Conservation (phyloP, 2,888 invertebrate genomes). For the Panzeria rudis region DNA sequence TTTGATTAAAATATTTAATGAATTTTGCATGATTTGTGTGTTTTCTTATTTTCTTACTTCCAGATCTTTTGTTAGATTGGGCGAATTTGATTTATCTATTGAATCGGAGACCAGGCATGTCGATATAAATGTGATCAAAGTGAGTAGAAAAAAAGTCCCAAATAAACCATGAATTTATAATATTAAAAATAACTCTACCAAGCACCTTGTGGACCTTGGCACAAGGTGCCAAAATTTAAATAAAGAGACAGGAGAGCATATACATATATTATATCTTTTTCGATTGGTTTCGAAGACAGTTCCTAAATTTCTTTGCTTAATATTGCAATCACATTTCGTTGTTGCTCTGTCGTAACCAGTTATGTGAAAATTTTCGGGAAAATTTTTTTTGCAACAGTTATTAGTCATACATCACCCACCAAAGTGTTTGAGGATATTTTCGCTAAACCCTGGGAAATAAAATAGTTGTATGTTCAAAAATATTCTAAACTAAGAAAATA, state of each 20-base stretch:
- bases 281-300: not conserved
- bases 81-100: conserved; percentile 88
- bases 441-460: too few relatives aligned
- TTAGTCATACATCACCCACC: too few relatives aligned
- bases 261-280: too few relatives aligned
- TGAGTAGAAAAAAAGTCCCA: conserved; percentile 73
- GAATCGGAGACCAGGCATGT: conserved; percentile 85
- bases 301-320: not conserved
- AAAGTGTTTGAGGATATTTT: too few relatives aligned
- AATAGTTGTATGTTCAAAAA: too few relatives aligned
- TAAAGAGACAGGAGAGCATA: too few relatives aligned
- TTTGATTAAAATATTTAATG: conserved; percentile 22
- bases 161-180: not conserved
- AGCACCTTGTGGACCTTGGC: not conserved
- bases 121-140: conserved; percentile 85
- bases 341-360: too few relatives aligned
- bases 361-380: not conserved
- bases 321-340: too few relatives aligned
- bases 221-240: not conserved
- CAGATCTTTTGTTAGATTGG: conserved; percentile 88
- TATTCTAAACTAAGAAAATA: too few relatives aligned
- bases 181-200: not conserved
- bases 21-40: not conserved
- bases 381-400: too few relatives aligned
- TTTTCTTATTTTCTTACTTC: conserved; percentile 39